Base-by-base conservation (phyloP, 2,113 vertebrate genomes). In the Chinchilla lanigera region DNA sequence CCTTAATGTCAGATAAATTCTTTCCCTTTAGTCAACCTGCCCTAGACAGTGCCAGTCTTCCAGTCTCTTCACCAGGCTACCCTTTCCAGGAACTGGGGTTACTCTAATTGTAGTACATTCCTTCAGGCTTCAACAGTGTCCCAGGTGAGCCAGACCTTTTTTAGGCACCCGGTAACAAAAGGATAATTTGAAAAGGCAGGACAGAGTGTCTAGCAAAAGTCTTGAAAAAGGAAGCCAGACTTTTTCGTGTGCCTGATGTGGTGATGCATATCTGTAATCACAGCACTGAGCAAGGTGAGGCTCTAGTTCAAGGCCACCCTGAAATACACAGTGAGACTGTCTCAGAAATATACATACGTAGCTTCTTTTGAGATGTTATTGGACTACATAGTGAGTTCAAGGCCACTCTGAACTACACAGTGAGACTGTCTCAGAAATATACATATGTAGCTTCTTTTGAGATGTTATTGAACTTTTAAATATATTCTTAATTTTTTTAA, bases 1-100 rank as follows among this genome's bases (percentile, higher is more conserved):
- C 54, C 90, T 93, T n/a, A 88, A 3, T 14, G 54, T 94, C 41
- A 54, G 35, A 38, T 90, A 52, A 54, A 35, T 83, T 71, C 38
- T 90, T 96, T 83, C 5, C 67, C 63, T 50, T 20, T 84, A 90
- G 41, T 90, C 8, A 24, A 41, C 24, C 12, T 75, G 10, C 71
- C 22, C 22, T 75, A 38, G 38, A 41, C 22, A 75, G 22, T 44
- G 71, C 22, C 71, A 75, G 16, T 35, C 35, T 69, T 93, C 89
- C 24, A 67, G 82, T 84, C 30, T 50, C 56, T 47, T 95, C 50
- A 58, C 60, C 60, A 86, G 3, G 1, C 67, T 93, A 73, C 14
- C 30, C n/a, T 86, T 89, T 96, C 78, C n/a, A 33, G 44, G 58
- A 95, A 86, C 33, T 65, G 77, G 13, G 56, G 13, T 81, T 96